Evolutionary conservation across 2,113 vertebrate genomes (phyloP).

Genomic region (Grantiella picta): DNA sequence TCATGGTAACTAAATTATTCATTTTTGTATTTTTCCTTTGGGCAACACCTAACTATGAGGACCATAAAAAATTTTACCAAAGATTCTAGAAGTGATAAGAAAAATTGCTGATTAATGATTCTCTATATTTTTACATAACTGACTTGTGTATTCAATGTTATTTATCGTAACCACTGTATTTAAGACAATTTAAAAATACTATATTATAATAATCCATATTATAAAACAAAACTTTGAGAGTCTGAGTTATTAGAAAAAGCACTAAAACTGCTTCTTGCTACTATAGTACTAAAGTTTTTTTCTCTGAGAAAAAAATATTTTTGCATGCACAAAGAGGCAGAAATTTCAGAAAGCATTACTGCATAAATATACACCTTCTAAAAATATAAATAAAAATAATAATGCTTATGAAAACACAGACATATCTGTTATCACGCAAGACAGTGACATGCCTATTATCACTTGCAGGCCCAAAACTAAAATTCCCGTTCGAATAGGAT

Average conservation of each 20-base stretch:
- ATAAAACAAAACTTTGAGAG: background rate
- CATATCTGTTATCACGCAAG: background rate
- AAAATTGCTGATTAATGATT: background rate
- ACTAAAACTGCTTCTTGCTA: background rate
- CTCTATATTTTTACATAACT: background rate
- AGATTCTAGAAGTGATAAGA: background rate
- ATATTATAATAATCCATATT: background rate
- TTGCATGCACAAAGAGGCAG: background rate
- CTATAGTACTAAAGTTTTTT: too few species aligned
- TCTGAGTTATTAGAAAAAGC: background rate
- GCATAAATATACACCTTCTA: background rate
- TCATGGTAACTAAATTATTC: background rate
- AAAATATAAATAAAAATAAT: background rate
- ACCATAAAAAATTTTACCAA: background rate
- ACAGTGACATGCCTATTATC: background rate
- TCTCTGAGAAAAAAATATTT: background rate
- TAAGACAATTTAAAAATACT: background rate
- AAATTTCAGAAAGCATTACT: background rate
- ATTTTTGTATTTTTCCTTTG: background rate
- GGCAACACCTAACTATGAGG: background rate
- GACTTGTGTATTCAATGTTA: background rate
- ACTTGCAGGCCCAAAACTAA: background rate
- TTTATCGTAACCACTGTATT: background rate
- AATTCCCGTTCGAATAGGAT: background rate
- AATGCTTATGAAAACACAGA: background rate